Evolutionary conservation across 2,113 vertebrate species (phyloP), one percentile per base, ranked within the genome.

Genomic region (Thamnaconus septentrionalis): DNA sequence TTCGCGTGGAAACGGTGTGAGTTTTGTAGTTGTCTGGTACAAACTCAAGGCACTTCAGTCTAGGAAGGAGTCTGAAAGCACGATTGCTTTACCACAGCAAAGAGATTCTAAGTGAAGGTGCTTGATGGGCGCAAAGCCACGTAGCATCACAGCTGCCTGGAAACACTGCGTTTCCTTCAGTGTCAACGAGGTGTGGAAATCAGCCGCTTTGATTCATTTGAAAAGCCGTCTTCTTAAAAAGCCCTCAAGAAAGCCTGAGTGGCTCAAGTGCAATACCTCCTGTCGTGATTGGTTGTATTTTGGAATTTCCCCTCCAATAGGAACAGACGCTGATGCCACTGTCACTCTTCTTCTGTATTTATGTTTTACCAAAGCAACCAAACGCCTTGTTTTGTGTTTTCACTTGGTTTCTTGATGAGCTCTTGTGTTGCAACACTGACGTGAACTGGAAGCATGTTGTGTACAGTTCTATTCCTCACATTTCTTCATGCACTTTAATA

Each of bases 251-350:
- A 64, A 55, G n/a, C 57, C 62, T 7, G 6, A 3, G 41, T 61
- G 60, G 40, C 60, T 44, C 41, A 4, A 48, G 49, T 65, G 61
- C 60, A 65, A 53, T 53, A 73, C 61, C n/a, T 64, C 60, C 66
- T 18, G 18, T 31, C 68, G 60, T 49, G 45, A 70, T 56, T 60
- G 31, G 65, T 72, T 78, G 66, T 57, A 80, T 74, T 82, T 80
- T 72, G 18, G 18, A 31, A 58, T 8, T 66, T 63, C 63, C 57
- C 66, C 59, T 12, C 52, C 4, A 52, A 3, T 51, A 45, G 64
- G 18, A 31, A 31, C 18, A 31, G 18, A 31, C 68, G 41, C 57
- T 50, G 49, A 69, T 45, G 8, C 8, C 18, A 41, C 31, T 45
- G 58, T 52, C 65, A 61, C 12, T 49, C 10, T 58, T 46, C 67